Evolutionary conservation across 2,113 vertebrate genomes (phyloP).

Genomic region (Gambusia affinis): DNA sequence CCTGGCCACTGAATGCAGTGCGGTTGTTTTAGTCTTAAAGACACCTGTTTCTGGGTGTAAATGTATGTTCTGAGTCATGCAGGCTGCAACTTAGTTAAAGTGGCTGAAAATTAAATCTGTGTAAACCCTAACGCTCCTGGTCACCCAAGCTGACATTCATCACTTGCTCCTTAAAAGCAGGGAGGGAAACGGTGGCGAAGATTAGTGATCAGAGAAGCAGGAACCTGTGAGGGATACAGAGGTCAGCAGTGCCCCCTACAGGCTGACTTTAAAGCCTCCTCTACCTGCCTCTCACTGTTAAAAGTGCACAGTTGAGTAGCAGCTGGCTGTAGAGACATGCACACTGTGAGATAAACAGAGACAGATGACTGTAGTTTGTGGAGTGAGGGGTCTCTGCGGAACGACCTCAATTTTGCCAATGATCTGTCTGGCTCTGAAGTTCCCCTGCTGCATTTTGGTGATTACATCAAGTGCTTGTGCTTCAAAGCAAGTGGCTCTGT

Average conservation of each 20-base stretch:
- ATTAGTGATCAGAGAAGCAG: constrained; percentile 44
- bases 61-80: constrained; percentile 6
- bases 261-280: constrained; percentile 26
- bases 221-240: constrained; percentile 44
- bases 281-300: constrained; percentile 31
- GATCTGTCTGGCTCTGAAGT: constrained; percentile 45
- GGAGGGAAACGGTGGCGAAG: constrained; percentile 3
- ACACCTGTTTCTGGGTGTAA: constrained; percentile 41
- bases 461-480: constrained; percentile 57
- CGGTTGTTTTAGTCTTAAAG: constrained; percentile 69
- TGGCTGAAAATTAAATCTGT: constrained; percentile 61
- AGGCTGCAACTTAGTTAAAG: constrained; percentile 52
- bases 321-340: constrained; percentile 26
- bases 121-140: constrained; percentile 35
- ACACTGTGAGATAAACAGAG: constrained; percentile 43
- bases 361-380: constrained; percentile 39
- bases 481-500: constrained; percentile 47
- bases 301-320: constrained; percentile 37
- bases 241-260: constrained; percentile 69
- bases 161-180: constrained; percentile 57
- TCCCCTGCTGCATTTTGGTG: constrained; percentile 38
- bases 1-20: constrained; percentile 69
- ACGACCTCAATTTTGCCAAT: constrained; percentile 51
- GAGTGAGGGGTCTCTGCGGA: constrained; percentile 33
- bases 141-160: constrained; percentile 38